Evolutionary conservation across 2,888 invertebrate species (phyloP).

Genomic region (Eulithis testata): DNA sequence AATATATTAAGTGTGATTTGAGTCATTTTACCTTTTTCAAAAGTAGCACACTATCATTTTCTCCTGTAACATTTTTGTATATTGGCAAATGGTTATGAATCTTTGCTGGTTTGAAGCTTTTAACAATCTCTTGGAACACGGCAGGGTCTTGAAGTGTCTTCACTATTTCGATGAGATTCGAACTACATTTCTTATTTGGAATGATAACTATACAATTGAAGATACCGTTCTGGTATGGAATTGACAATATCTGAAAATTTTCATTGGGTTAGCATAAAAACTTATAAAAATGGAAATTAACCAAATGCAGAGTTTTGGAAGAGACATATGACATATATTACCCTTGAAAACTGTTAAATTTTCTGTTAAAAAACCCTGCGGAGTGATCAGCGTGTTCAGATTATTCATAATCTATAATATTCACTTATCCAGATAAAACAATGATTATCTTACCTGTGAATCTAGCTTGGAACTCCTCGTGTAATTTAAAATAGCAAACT

Average conservation of each 20-base stretch:
- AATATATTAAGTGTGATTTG: neutral
- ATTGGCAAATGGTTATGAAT: neutral
- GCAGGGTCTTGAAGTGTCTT: conserved; percentile 1
- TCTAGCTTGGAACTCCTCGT: neutral
- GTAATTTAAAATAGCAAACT: conserved; percentile 2
- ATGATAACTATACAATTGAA: neutral
- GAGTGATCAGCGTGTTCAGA: too few species aligned
- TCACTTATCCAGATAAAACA: too few species aligned
- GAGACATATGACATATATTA: too few species aligned
- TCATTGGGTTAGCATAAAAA: too few species aligned
- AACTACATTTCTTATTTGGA: conserved; percentile 1
- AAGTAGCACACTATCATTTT: neutral
- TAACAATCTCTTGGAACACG: neutral
- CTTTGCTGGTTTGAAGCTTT: neutral
- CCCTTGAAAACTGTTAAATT: too few species aligned
- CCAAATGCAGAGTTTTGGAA: too few species aligned
- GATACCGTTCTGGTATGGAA: conserved; percentile 3
- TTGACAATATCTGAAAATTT: neutral
- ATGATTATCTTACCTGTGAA: neutral
- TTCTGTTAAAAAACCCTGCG: too few species aligned
- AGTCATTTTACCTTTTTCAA: neutral
- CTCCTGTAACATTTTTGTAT: neutral
- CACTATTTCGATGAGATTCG: neutral
- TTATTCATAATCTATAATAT: too few species aligned
- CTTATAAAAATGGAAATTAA: too few species aligned